phyloP scores from a whole-genome alignment of 2,113 vertebrate species.

The Phodopus roborovskii region DNA sequence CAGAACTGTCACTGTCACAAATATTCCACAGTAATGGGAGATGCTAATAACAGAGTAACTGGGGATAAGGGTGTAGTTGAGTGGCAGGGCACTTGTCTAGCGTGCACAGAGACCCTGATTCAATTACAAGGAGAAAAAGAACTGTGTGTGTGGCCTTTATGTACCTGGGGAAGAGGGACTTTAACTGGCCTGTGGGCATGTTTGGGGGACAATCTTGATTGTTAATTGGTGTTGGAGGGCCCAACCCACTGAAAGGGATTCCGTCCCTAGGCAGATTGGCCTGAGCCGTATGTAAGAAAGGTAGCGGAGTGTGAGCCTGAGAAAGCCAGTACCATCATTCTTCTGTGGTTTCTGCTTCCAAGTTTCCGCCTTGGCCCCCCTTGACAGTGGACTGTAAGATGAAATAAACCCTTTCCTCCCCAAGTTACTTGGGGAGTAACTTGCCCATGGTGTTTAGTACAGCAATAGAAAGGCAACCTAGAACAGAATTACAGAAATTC shows the following conservation, averaged over 20 bases:
- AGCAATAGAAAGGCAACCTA: not conserved
- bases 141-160: not conserved
- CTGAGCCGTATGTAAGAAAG: not conserved
- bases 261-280: not conserved
- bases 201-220: not conserved
- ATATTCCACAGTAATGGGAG: not conserved
- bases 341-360: not conserved
- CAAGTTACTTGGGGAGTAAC: not conserved
- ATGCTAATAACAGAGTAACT: not conserved
- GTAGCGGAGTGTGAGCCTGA: not conserved
- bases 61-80: too few species aligned
- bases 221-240: not conserved
- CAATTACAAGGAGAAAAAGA: not conserved
- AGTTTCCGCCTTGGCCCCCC: not conserved
- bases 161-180: not conserved
- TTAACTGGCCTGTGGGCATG: too few species aligned
- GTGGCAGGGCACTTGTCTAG: not conserved
- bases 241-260: not conserved
- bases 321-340: not conserved
- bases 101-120: not conserved
- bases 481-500: not conserved
- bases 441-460: not conserved
- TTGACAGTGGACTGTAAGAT: not conserved
- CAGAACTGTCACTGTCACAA: not conserved
- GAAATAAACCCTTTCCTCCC: not conserved